Evolutionary conservation across 2,888 invertebrate species (phyloP).

Genomic region (Euzophera pinguis): DNA sequence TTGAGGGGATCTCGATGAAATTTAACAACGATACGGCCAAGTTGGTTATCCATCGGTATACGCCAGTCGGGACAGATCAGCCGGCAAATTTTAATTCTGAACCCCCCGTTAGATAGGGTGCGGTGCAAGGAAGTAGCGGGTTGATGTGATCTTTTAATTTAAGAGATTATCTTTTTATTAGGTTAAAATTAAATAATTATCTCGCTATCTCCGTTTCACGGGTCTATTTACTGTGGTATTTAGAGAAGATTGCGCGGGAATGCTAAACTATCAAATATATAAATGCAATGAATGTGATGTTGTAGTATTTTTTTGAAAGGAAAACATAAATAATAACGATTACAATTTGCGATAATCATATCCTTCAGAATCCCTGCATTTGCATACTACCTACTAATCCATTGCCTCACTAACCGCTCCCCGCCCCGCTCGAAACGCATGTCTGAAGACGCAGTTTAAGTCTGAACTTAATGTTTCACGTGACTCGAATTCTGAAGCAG

Average conservation of each 20-base stretch:
- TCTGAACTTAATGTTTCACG: conserved; percentile 75
- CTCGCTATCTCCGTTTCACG: too few relatives aligned
- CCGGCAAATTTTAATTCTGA: conserved; percentile 77
- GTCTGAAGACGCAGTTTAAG: conserved; percentile 73
- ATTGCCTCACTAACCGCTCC: not conserved
- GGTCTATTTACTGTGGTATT: too few relatives aligned
- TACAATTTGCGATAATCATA: too few relatives aligned
- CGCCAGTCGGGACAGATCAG: conserved; percentile 65
- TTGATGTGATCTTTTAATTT: not conserved
- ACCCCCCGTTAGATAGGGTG: conserved; percentile 30
- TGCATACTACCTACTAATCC: not conserved
- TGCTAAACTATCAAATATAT: too few relatives aligned
- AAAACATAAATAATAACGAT: too few relatives aligned
- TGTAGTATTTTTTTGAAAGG: too few relatives aligned
- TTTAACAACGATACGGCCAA: conserved; percentile 47
- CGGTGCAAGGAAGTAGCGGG: not conserved
- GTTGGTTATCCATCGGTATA: conserved; percentile 70
- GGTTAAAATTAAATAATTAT: too few relatives aligned
- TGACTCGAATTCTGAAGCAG: conserved; percentile 76
- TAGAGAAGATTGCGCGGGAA: too few relatives aligned
- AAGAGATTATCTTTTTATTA: not conserved
- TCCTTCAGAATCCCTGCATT: too few relatives aligned
- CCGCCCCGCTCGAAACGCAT: conserved; percentile 21
- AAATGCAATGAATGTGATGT: too few relatives aligned
- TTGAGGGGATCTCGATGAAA: conserved; percentile 23